These are phyloP conservation scores for Reinhardtius hippoglossoides DNA, from an alignment of 2,113 vertebrate genomes.

Conservation along the genomic window DNA sequence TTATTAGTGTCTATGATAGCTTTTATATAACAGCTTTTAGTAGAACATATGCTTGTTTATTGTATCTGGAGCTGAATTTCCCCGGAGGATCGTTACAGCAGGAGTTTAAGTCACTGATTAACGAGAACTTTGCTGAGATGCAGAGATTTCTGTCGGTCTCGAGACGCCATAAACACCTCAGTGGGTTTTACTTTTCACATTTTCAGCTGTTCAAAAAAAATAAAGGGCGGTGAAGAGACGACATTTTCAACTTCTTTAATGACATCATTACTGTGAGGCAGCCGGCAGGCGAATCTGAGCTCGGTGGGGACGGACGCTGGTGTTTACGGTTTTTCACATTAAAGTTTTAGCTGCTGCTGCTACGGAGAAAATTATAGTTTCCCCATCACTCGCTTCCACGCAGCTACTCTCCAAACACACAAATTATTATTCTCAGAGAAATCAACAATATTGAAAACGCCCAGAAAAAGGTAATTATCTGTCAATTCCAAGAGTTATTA, in stretches of 20 bases:
- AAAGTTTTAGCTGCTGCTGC: conserved; percentile 4
- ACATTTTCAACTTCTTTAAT: conserved; percentile 6
- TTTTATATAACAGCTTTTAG: conserved; percentile 8
- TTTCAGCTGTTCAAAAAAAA: neutral
- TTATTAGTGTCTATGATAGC: conserved; percentile 19
- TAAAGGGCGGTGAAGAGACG: neutral
- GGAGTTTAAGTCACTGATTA: neutral
- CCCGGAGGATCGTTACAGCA: neutral
- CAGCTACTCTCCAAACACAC: neutral
- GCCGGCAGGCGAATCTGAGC: neutral
- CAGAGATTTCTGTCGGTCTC: neutral
- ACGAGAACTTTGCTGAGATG: neutral
- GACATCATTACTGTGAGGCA: conserved; percentile 1
- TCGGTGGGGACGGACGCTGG: neutral
- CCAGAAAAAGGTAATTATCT: neutral
- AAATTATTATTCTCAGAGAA: no score
- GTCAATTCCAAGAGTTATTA: no score
- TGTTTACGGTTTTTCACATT: neutral
- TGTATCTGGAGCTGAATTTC: conserved; percentile 2
- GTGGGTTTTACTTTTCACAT: neutral
- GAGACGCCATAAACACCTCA: conserved; percentile 3
- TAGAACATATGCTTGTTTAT: conserved; percentile 12
- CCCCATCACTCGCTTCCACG: neutral
- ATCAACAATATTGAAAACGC: neutral
- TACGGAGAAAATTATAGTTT: neutral